These are phyloP conservation scores for Agonopterix subpropinquella DNA, from an alignment of 2,888 invertebrate species.

Conservation along the genomic window DNA sequence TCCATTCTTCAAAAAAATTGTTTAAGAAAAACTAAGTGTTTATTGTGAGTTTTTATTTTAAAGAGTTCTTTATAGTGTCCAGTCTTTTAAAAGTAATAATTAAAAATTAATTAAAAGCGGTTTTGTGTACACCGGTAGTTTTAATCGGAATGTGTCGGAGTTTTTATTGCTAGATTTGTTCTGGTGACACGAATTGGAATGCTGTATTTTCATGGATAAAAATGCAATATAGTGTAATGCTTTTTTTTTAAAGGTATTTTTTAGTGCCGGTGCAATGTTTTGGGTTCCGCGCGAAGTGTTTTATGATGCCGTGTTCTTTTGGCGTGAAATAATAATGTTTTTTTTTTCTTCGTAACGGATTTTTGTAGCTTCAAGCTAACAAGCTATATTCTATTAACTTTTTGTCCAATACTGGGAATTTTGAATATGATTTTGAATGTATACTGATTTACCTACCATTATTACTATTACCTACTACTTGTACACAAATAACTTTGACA, in stretches of 20 bases:
- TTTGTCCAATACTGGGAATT: too few relatives aligned
- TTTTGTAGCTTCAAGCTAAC: too few relatives aligned
- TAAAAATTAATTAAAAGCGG: neutral
- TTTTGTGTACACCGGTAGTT: slow-evolving; percentile 17
- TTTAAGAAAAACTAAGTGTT: neutral
- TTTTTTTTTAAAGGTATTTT: neutral
- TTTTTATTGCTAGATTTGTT: slow-evolving; percentile 29
- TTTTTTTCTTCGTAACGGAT: too few relatives aligned
- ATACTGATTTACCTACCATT: too few relatives aligned
- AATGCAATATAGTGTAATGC: neutral
- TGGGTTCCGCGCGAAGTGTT: neutral
- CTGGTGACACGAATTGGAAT: slow-evolving; percentile 36
- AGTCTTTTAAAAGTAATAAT: neutral
- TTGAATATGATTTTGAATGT: too few relatives aligned
- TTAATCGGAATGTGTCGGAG: slow-evolving; percentile 16
- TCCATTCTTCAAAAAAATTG: slow-evolving; percentile 16
- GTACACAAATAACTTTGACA: too few relatives aligned
- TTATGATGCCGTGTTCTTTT: neutral
- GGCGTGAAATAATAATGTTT: too few relatives aligned
- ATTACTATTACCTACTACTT: too few relatives aligned
- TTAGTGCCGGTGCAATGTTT: neutral
- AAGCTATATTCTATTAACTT: too few relatives aligned
- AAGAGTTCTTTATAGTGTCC: slow-evolving; percentile 10
- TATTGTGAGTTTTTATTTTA: neutral
- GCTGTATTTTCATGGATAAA: slow-evolving; percentile 6